Evolutionary conservation across 2,797 vertebrate species (phyloP).

Genomic region (Huso huso): DNA sequence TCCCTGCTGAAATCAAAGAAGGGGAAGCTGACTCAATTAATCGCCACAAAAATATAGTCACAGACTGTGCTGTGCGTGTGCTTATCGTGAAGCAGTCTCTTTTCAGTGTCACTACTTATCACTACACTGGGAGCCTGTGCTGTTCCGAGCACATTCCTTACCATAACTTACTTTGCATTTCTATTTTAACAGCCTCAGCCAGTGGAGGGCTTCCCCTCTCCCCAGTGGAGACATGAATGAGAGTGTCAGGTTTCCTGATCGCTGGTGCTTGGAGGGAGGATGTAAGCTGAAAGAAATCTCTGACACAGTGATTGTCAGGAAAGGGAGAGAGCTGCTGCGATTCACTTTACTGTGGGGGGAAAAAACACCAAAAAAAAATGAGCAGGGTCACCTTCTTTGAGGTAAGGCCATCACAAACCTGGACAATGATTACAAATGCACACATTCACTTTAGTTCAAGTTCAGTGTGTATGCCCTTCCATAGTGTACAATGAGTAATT

Average conservation of each 20-base stretch:
- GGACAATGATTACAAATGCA: no score
- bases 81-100: not conserved
- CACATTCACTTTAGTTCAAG: no score
- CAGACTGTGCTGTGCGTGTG: slow-evolving; percentile 27
- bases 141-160: slow-evolving; percentile 20
- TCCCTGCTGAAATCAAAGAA: slow-evolving; percentile 1
- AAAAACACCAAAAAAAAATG: slow-evolving; percentile 33
- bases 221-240: slow-evolving; percentile 11
- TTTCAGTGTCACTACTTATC: not conserved
- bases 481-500: no score
- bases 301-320: slow-evolving; percentile 11
- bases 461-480: no score
- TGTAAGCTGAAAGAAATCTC: slow-evolving; percentile 11
- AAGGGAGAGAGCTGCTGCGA: slow-evolving; percentile 2
- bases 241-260: slow-evolving; percentile 12
- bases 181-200: slow-evolving; percentile 21
- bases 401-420: slow-evolving; percentile 33
- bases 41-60: not conserved
- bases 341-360: slow-evolving; percentile 8
- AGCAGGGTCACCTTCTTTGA: slow-evolving; percentile 56
- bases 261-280: not conserved
- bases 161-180: slow-evolving; percentile 16
- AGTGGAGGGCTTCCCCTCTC: slow-evolving; percentile 21
- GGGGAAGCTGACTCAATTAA: not conserved
- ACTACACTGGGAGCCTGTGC: not conserved